Evolutionary conservation across 2,888 invertebrate genomes (phyloP).

Genomic region (Torymus aiolomorphi): DNA sequence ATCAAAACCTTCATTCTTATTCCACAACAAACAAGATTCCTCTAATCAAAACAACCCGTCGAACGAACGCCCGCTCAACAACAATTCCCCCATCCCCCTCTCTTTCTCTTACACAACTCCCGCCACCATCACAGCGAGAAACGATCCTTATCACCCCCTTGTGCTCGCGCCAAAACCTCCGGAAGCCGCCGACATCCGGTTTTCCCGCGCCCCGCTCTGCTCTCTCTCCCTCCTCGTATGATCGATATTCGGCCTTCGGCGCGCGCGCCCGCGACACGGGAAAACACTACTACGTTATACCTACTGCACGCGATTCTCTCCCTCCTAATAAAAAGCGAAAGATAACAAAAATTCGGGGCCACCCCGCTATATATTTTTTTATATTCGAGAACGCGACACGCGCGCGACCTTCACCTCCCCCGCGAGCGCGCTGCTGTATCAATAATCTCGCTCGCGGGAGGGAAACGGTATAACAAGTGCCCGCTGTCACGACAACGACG

Average conservation of each 20-base stretch:
- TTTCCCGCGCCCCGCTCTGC: conserved; percentile 17
- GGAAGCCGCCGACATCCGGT: not conserved
- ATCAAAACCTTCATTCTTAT: too few relatives aligned
- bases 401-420: too few relatives aligned
- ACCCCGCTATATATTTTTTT: not conserved
- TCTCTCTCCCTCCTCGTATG: not conserved
- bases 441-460: conserved; percentile 17
- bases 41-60: too few relatives aligned
- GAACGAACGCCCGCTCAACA: too few relatives aligned
- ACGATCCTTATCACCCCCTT: too few relatives aligned
- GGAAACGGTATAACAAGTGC: conserved; percentile 48
- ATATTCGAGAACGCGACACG: not conserved
- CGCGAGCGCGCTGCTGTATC: conserved; percentile 9
- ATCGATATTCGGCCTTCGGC: conserved; percentile 34
- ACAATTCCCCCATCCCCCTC: too few relatives aligned
- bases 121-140: too few relatives aligned
- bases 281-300: not conserved
- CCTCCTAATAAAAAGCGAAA: not conserved
- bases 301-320: conserved; percentile 1
- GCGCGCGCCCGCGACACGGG: not conserved
- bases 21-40: too few relatives aligned
- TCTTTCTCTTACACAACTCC: too few relatives aligned
- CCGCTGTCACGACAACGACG: conserved; percentile 25
- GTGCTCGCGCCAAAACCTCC: too few relatives aligned
- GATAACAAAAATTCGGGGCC: too few relatives aligned